Percentiles rank a stretch among this genome's conserved stretches.
phyloP scores from a whole-genome alignment of 2,113 vertebrate genomes.

The Toxostoma redivivum region DNA sequence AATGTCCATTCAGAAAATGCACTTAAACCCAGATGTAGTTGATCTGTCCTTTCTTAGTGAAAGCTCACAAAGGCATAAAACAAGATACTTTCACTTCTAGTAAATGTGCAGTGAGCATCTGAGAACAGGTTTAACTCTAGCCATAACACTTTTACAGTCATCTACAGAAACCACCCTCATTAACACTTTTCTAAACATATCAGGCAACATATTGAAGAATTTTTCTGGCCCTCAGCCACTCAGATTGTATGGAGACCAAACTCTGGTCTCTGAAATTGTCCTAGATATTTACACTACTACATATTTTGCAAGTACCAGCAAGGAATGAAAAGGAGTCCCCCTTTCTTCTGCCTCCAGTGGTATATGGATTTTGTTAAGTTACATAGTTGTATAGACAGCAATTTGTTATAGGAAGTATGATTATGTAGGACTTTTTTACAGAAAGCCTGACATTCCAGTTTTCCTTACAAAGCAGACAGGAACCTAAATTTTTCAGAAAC shows the following conservation, averaged over 20 bases:
- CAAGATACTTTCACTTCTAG: not conserved
- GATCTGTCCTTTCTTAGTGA: not conserved
- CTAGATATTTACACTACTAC: not conserved
- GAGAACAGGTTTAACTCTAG: not conserved
- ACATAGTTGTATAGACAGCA: not conserved
- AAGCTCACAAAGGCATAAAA: not conserved
- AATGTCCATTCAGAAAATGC: not conserved
- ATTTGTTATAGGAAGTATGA: not conserved
- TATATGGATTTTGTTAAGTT: not conserved
- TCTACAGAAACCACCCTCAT: not conserved
- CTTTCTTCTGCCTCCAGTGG: not conserved
- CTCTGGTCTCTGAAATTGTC: accelerated
- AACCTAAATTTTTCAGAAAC: not conserved
- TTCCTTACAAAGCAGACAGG: not conserved
- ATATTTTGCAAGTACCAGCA: not conserved
- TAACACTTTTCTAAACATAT: not conserved
- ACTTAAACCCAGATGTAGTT: not conserved
- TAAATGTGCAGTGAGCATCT: not conserved
- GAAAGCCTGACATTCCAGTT: not conserved
- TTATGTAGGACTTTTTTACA: not conserved
- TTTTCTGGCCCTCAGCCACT: not conserved
- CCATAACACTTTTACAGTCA: not conserved
- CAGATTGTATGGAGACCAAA: not conserved
- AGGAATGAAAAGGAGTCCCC: not conserved
- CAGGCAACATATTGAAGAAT: not conserved